Base-by-base conservation (phyloP, 2,888 invertebrate genomes). In the Orthosia cruda region DNA sequence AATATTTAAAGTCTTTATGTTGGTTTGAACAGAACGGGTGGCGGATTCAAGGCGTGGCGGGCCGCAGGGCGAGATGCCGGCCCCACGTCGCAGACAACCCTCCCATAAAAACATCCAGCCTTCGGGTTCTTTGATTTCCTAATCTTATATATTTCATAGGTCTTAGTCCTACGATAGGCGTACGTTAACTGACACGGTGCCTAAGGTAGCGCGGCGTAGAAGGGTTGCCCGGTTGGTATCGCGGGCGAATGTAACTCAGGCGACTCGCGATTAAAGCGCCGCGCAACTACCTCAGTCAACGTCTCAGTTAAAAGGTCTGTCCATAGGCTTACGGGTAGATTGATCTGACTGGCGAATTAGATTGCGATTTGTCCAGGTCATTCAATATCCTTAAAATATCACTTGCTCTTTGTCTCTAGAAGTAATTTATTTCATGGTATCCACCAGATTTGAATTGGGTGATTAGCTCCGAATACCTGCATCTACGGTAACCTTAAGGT, bases 61-160 rank as follows among this genome's bases (percentile, higher is more conserved):
- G 5, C 64, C 58, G 49, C 65, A 57, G 16, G 65, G 68, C 0
- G 79, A 78, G 50, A 49, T 65, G 61, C 58, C 70, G 12, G 57
- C 64, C 11, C 49, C 49, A 26, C 79, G 68, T 4, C 81, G 71
- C 26, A 79, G 55, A 16, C 45, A 40, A 7, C 13, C 54, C 3
- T 0, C 54, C n/a, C 66, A 18, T 26, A 80, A 54, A 55, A 55
- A 7, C n/a, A 20, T 61, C 1, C 71, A 71, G 0, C 59, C 55
- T 18, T 23, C 69, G 13, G 75, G 84, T 84, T 79, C n/a, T 47
- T 67, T 20, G 2, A n/a, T 32, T 49, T 32, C n/a, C 5, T 23
- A 32, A 26, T 26, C 16, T 18, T 59, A 15, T n/a, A 54, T 20
- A 47, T 4, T 7, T 18, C 7, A 23, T 20, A 15, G 4, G 47